Evolutionary conservation across 2,888 invertebrate species (phyloP), one percentile per base, ranked within the genome.

Genomic region (Ophonus ardosiacus): DNA sequence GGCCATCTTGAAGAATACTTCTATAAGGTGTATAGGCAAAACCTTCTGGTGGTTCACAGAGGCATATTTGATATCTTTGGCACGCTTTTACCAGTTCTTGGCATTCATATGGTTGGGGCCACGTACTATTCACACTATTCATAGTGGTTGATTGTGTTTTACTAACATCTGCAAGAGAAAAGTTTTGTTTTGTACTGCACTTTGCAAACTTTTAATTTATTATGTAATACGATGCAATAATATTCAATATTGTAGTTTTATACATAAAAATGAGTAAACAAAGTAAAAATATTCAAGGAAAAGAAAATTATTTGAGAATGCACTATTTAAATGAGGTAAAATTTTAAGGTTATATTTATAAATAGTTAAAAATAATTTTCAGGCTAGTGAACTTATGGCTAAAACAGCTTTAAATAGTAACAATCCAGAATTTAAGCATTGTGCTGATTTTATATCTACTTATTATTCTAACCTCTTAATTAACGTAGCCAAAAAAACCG

Each of bases 241-340:
- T 31, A 31, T 31, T 13, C 6, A 31, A 31, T 31, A 31, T 31
- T 13, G 13, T 51, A 8, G 6, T 8, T 51, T 51, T 51, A 51
- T 51, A 13, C 43, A 51, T 43, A 43, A 43, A 51, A 84, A 84
- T 84, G 84, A 15, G 51, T 76, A 78, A 84, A 56, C 78, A 84
- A 43, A 51, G 8, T 24, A 94, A 92, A 88, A 93, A 93, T 90
- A 94, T 94, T 85, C 93, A 93, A 88, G 94, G 94, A 84, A 94
- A 94, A 89, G 95, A 95, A 89, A 92, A 93, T 24, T 94, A 95
- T 88, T 94, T 95, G 88, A 92, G 95, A 85, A 94, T 95, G 90
- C 95, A 95, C 90, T 95, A 93, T 89, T 91, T 95, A 24, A 94
- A 95, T 90, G 95, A 95, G 91, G 95, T 94, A 91, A 88, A 51